Evolutionary conservation across 2,888 invertebrate species (phyloP).

Genomic region (Eueremaeus valkanovi): DNA sequence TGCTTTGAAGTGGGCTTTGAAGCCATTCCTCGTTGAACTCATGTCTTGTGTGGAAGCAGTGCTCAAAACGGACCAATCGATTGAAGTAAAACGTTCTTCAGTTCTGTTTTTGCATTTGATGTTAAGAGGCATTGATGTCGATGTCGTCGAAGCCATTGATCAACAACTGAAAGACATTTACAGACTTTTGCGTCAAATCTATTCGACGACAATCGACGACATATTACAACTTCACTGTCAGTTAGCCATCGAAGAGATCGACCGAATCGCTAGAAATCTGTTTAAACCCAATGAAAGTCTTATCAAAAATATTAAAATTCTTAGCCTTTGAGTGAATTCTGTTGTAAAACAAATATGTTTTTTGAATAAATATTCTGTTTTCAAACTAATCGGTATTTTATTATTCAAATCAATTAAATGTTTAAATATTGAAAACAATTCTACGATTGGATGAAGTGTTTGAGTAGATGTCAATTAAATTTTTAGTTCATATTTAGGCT

Average conservation of each 20-base stretch:
- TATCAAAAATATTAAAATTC: conserved; percentile 59
- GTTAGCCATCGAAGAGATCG: conserved; percentile 70
- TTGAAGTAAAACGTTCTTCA: conserved; percentile 72
- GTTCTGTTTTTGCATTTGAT: conserved; percentile 70
- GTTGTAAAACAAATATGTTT: too few species aligned
- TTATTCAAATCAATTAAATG: too few species aligned
- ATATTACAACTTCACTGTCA: conserved; percentile 69
- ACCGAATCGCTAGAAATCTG: conserved; percentile 63
- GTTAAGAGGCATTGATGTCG: conserved; percentile 68
- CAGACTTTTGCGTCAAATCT: conserved; percentile 63
- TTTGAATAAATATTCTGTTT: too few species aligned
- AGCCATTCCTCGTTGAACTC: conserved; percentile 65
- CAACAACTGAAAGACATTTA: conserved; percentile 67
- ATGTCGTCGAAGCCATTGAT: conserved; percentile 62
- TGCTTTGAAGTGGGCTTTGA: conserved; percentile 68
- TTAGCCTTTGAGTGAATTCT: conserved; percentile 42
- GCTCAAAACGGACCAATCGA: conserved; percentile 65
- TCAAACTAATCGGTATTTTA: too few species aligned
- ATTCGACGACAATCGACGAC: conserved; percentile 64
- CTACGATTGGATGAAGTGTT: too few species aligned
- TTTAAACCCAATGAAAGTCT: conserved; percentile 60
- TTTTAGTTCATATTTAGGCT: too few species aligned
- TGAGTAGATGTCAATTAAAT: too few species aligned
- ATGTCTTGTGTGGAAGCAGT: conserved; percentile 66
- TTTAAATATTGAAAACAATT: too few species aligned